phyloP scores from a whole-genome alignment of 2,113 vertebrate genomes.

The Beaufortia kweichowensis region DNA sequence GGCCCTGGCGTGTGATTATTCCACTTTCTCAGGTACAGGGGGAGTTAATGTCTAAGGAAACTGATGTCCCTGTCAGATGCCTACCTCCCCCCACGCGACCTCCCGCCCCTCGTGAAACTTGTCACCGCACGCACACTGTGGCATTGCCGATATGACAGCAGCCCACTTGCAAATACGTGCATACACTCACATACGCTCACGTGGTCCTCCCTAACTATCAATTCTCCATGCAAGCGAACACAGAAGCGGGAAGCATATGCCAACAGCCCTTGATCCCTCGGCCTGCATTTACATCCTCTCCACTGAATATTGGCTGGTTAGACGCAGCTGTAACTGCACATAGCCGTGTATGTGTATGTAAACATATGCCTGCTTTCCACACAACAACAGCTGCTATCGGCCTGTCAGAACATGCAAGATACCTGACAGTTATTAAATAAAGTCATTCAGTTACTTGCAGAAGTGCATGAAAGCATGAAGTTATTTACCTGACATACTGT shows the following conservation, averaged over 20 bases:
- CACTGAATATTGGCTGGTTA: constrained; percentile 79
- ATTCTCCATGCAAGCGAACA: constrained; percentile 72
- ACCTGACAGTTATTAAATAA: constrained; percentile 23
- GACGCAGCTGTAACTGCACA: constrained; percentile 67
- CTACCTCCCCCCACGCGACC: constrained; percentile 70
- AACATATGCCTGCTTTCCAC: constrained; percentile 63
- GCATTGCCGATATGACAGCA: constrained; percentile 80
- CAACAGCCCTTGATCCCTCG: constrained; percentile 74
- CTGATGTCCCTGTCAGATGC: constrained; percentile 88
- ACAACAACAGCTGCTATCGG: constrained; percentile 69
- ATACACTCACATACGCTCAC: constrained; percentile 15
- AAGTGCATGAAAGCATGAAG: background rate
- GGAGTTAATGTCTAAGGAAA: constrained; percentile 83
- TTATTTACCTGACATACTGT: constrained; percentile 2
- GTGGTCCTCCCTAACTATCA: constrained; percentile 27
- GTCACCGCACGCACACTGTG: constrained; percentile 83
- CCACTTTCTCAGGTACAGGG: constrained; percentile 83
- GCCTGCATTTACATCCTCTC: constrained; percentile 80
- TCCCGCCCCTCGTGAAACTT: constrained; percentile 76
- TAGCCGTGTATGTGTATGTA: constrained; percentile 63
- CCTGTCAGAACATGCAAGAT: constrained; percentile 55
- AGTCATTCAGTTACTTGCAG: constrained; percentile 12
- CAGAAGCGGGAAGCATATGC: constrained; percentile 82
- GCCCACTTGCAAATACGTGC: constrained; percentile 36
- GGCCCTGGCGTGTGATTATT: constrained; percentile 81